phyloP scores from a whole-genome alignment of 2,113 vertebrate species.

The Caranx ignobilis region DNA sequence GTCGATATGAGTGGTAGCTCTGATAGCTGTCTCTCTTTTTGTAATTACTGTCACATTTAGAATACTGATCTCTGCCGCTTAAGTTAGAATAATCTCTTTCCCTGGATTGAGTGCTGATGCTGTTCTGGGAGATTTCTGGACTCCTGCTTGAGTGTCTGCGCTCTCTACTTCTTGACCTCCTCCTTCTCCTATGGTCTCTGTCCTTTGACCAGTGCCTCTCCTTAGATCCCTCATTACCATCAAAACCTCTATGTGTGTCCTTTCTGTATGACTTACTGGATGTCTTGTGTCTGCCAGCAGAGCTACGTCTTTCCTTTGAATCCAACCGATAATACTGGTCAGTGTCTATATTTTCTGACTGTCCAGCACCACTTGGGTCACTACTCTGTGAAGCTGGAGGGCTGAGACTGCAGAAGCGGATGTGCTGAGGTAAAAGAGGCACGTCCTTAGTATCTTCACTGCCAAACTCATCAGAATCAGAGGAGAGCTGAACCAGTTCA shows the following conservation, averaged over 20 bases:
- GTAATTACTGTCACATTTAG: slow-evolving; percentile 76
- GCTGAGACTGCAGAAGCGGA: slow-evolving; percentile 83
- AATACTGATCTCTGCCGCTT: slow-evolving; percentile 80
- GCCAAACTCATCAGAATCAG: slow-evolving; percentile 89
- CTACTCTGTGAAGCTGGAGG: slow-evolving; percentile 78
- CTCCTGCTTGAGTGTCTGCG: slow-evolving; percentile 79
- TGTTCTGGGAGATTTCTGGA: slow-evolving; percentile 79
- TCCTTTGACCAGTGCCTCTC: slow-evolving; percentile 79
- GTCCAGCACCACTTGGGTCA: slow-evolving; percentile 60
- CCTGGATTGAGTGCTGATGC: slow-evolving; percentile 77
- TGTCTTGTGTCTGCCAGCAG: slow-evolving; percentile 29
- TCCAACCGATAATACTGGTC: not conserved
- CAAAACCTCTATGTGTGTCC: slow-evolving; percentile 67
- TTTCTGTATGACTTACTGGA: slow-evolving; percentile 46
- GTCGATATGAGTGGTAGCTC: slow-evolving; percentile 82
- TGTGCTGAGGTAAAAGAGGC: slow-evolving; percentile 78
- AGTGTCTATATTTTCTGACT: slow-evolving; percentile 63
- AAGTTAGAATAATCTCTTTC: slow-evolving; percentile 82
- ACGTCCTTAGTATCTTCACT: slow-evolving; percentile 80
- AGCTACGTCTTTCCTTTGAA: slow-evolving; percentile 38
- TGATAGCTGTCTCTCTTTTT: slow-evolving; percentile 82
- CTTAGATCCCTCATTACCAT: slow-evolving; percentile 71
- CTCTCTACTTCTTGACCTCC: slow-evolving; percentile 80
- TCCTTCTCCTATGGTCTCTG: slow-evolving; percentile 79
- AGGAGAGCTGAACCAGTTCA: slow-evolving; percentile 93